Base-by-base conservation (phyloP, 1,140 invertebrate genomes). In the Leptopilina clavipes region DNA sequence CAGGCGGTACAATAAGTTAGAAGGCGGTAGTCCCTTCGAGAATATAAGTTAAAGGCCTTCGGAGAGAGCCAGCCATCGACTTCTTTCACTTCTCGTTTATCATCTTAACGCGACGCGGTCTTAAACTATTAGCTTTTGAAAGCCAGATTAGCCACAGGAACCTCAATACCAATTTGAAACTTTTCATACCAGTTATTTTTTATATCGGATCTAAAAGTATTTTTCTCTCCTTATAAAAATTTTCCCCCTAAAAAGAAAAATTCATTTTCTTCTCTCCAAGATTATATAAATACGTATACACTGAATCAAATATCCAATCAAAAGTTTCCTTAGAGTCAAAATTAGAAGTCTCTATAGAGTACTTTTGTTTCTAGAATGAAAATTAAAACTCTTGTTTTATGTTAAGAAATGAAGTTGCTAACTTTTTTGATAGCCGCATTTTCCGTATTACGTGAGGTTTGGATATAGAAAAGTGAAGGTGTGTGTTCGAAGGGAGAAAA, bases 21-120 rank as follows among this genome's bases (percentile, higher is more conserved):
- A 31, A 65, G 22, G 22, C 22, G 22, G 19, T 22, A 25, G 19
- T 14, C 11, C 56, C 22, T 59, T 59, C 56, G 19, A 59, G 22
- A 65, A 65, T 37, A 65, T 31, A n/a, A 65, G 59, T 65, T 65
- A 31, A 22, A 65, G 59, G 59, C 12, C 22, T 31, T 22, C 25
- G 22, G 14, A 65, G 59, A 65, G 59, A 19, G 19, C 56, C 18
- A 40, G 37, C 19, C 22, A 59, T 59, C 22, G 59, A 31, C 59
- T 65, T 65, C 22, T 31, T 65, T 31, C 59, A 65, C 59, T 65
- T 65, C 59, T 65, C 59, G 59, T 65, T 65, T 37, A 65, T 65
- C 59, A 65, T 65, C 12, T 59, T 59, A 59, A 59, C 59, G 25
- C 22, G 59, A 65, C 22, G 22, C 11, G 22, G 25, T 37, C 59